Conservation (phyloP, 1,140 invertebrate species). For the Zophobas morio region DNA sequence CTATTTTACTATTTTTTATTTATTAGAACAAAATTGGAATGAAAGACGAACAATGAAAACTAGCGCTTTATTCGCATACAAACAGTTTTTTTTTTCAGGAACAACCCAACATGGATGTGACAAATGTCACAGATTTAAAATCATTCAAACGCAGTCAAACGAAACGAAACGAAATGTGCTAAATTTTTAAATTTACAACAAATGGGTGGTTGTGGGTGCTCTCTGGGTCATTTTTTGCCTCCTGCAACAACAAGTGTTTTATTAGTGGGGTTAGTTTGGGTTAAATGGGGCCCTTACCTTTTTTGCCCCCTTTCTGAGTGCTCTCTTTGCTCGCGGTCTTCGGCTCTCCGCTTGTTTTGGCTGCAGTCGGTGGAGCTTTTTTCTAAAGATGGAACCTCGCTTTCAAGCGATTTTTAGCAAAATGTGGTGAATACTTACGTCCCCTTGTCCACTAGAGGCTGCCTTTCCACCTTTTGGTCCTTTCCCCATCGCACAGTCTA, state of each 20-base stretch:
- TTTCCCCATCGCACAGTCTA: slow-evolving; percentile 29
- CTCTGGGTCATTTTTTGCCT: slow-evolving; percentile 18
- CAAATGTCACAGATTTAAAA: neutral
- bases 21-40: no score
- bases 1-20: no score
- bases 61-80: neutral
- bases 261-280: neutral
- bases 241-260: neutral
- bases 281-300: neutral
- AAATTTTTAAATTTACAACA: no score
- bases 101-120: neutral
- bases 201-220: neutral
- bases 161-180: no score
- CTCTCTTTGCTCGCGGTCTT: slow-evolving; percentile 26
- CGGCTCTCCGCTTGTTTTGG: neutral
- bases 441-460: slow-evolving; percentile 9
- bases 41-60: no score
- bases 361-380: neutral
- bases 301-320: slow-evolving; percentile 32
- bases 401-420: no score
- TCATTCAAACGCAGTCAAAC: neutral
- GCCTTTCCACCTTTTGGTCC: slow-evolving; percentile 28
- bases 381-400: neutral
- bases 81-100: neutral
- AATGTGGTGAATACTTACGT: neutral